These are phyloP conservation scores for Bembecia ichneumoniformis DNA, from an alignment of 2,888 invertebrate genomes.

Conservation along the genomic window DNA sequence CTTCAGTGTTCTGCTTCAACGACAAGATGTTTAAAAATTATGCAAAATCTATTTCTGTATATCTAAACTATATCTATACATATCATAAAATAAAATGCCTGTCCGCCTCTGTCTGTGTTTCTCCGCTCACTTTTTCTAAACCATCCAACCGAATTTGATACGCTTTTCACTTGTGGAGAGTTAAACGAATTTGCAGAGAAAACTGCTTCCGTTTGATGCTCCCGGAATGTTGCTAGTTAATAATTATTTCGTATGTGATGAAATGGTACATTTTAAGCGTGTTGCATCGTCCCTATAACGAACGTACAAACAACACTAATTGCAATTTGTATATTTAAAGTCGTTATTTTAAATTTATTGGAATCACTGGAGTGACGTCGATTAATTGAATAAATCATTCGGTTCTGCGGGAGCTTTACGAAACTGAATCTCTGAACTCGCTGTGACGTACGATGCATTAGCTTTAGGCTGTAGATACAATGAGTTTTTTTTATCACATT, in stretches of 20 bases:
- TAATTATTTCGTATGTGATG: neutral
- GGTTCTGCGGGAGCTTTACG: conserved; percentile 33
- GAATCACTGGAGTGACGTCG: conserved; percentile 11
- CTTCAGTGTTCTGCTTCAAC: too few relatives aligned
- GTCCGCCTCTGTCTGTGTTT: too few relatives aligned
- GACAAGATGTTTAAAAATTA: too few relatives aligned
- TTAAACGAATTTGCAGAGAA: too few relatives aligned
- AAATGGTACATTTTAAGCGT: too few relatives aligned
- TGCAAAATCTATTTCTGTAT: too few relatives aligned
- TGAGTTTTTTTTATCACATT: neutral
- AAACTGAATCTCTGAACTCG: conserved; percentile 34
- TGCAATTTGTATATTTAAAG: neutral
- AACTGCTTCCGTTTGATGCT: too few relatives aligned
- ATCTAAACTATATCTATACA: too few relatives aligned
- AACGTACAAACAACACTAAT: conserved; percentile 6
- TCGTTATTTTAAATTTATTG: conserved; percentile 1
- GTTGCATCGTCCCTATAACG: conserved; percentile 2
- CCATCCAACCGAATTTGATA: too few relatives aligned
- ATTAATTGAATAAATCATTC: conserved; percentile 37
- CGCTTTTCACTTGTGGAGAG: too few relatives aligned
- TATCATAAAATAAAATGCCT: too few relatives aligned
- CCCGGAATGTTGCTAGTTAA: neutral
- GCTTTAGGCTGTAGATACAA: conserved; percentile 20
- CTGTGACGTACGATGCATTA: conserved; percentile 41
- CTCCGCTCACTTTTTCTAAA: too few relatives aligned